Percentiles rank a stretch among this genome's conserved stretches.
phyloP scores from a whole-genome alignment of 2,888 invertebrate genomes.

The Celastrina argiolus region DNA sequence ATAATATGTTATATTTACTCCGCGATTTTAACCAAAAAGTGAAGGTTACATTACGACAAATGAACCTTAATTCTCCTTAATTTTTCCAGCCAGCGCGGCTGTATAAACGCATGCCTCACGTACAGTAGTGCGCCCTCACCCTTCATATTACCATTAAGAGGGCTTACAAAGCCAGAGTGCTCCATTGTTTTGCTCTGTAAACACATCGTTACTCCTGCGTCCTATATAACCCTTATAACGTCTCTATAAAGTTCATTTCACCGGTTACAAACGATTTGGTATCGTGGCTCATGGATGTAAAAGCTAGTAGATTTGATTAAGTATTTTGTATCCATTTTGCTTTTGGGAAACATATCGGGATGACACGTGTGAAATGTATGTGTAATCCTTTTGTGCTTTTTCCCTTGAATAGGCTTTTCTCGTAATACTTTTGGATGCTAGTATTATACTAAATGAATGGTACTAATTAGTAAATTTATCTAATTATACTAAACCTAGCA shows the following conservation, averaged over 20 bases:
- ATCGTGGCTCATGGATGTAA: slow-evolving; percentile 38
- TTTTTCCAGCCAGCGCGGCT: not conserved
- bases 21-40: no score
- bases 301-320: slow-evolving; percentile 60
- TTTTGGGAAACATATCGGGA: slow-evolving; percentile 22
- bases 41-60: no score
- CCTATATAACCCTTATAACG: slow-evolving; percentile 27
- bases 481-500: no score
- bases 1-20: no score
- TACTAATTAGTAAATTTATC: no score
- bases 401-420: not conserved
- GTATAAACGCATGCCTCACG: slow-evolving; percentile 8
- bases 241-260: slow-evolving; percentile 34
- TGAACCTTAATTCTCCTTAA: slow-evolving; percentile 2
- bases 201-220: slow-evolving; percentile 33
- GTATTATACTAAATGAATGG: no score
- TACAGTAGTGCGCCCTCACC: slow-evolving; percentile 32
- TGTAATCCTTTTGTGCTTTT: slow-evolving; percentile 18
- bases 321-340: slow-evolving; percentile 48
- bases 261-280: slow-evolving; percentile 29
- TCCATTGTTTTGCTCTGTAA: slow-evolving; percentile 53
- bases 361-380: slow-evolving; percentile 27
- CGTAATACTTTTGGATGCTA: not conserved
- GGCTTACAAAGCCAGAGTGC: slow-evolving; percentile 49
- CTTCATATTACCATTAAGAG: slow-evolving; percentile 59